A percentile compares a stretch with the other conserved stretches of the same genome.
Evolutionary conservation across 2,888 invertebrate genomes (phyloP).

Genomic region (Meiosimyza decipiens): DNA sequence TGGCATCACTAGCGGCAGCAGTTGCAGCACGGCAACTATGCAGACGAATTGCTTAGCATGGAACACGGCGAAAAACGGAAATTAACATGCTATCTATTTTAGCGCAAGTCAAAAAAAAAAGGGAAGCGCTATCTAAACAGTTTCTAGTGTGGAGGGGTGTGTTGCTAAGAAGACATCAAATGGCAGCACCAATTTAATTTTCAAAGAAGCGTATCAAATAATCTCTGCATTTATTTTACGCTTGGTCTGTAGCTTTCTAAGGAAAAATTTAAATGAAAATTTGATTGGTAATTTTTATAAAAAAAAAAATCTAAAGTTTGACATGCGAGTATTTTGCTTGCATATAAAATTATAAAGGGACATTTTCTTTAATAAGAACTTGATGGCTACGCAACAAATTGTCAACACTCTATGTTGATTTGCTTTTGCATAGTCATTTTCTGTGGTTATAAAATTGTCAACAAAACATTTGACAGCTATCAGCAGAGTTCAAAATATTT

Average conservation of each 20-base stretch:
- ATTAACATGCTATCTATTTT: constrained; percentile 41
- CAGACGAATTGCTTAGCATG: constrained; percentile 9
- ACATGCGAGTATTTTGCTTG: no score
- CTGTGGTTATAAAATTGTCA: constrained; percentile 13
- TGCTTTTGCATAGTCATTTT: not conserved
- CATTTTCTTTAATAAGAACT: no score
- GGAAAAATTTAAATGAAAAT: no score
- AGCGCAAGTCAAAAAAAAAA: constrained; percentile 23
- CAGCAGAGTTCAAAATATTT: not conserved
- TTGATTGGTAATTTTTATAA: no score
- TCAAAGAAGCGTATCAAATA: constrained; percentile 29
- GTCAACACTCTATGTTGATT: constrained; percentile 5
- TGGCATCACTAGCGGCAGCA: constrained; percentile 38
- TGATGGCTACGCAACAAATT: not conserved
- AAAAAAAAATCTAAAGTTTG: no score
- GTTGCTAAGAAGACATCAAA: constrained; percentile 26
- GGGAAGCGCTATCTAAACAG: no score
- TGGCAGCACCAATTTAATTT: constrained; percentile 40
- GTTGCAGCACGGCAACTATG: constrained; percentile 15
- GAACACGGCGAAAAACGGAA: constrained; percentile 37
- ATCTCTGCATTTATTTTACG: no score
- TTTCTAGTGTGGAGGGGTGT: not conserved
- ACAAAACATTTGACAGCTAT: not conserved
- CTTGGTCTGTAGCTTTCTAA: no score
- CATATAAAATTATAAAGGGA: no score